Evolutionary conservation across 2,888 invertebrate species (phyloP).

Genomic region (Macrostomum cliftonense): DNA sequence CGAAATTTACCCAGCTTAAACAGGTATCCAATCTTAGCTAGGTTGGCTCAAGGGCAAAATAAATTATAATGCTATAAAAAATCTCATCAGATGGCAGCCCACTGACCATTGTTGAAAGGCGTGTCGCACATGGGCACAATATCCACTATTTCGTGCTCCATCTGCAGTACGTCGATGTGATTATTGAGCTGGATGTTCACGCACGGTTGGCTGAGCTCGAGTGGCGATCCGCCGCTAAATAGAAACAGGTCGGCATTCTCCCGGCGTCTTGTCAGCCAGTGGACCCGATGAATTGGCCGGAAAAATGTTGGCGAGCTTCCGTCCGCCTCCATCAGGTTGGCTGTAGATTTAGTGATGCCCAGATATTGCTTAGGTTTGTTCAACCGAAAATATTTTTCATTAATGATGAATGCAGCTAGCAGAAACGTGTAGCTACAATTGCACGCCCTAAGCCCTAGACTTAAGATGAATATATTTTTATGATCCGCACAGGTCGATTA

Average conservation of each 20-base stretch:
- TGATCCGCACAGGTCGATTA: too few species aligned
- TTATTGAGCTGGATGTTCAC: constrained; percentile 88
- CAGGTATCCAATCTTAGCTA: too few species aligned
- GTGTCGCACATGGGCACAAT: constrained; percentile 86
- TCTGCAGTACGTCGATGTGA: constrained; percentile 87
- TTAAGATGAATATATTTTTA: too few species aligned
- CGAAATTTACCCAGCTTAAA: too few species aligned
- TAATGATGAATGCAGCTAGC: too few species aligned
- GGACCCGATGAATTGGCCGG: neutral
- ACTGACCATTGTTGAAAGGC: constrained; percentile 66
- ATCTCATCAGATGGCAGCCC: too few species aligned
- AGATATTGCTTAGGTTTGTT: too few species aligned
- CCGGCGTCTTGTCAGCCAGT: neutral
- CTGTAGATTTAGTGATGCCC: neutral
- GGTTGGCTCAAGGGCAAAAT: too few species aligned
- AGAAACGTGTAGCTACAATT: too few species aligned
- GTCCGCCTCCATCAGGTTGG: neutral
- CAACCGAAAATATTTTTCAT: too few species aligned
- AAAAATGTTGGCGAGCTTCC: neutral
- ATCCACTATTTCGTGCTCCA: constrained; percentile 94
- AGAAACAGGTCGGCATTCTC: neutral
- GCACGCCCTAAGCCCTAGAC: too few species aligned
- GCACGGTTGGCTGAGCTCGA: constrained; percentile 60
- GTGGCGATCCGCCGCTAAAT: constrained; percentile 33
- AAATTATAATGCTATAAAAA: too few species aligned